These are phyloP conservation scores for Conger conger DNA, from an alignment of 2,113 vertebrate species.

Conservation along the genomic window DNA sequence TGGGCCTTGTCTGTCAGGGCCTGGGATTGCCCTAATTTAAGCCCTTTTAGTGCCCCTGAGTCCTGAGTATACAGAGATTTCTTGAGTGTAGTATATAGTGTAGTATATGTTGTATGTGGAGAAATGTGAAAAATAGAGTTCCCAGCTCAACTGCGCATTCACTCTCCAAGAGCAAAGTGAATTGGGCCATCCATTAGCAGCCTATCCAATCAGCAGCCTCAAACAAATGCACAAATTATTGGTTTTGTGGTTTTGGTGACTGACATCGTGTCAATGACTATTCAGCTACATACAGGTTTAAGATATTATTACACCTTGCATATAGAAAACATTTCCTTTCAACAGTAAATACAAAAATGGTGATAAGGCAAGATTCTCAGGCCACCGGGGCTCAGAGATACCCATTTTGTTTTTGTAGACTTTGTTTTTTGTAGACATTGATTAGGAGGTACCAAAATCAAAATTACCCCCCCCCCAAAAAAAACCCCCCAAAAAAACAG, in stretches of 20 bases:
- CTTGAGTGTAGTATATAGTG: too few species aligned
- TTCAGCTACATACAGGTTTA: slow-evolving; percentile 31
- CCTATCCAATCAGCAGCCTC: neutral
- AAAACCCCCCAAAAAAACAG: slow-evolving; percentile 54
- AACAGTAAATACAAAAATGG: slow-evolving; percentile 85
- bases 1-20: too few species aligned
- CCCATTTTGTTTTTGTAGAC: slow-evolving; percentile 74
- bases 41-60: too few species aligned
- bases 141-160: too few species aligned
- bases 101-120: too few species aligned
- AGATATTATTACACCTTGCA: slow-evolving; percentile 69
- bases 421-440: slow-evolving; percentile 54
- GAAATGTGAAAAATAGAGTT: too few species aligned
- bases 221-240: neutral
- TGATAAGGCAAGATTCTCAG: slow-evolving; percentile 90
- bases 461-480: neutral
- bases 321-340: slow-evolving; percentile 83
- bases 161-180: too few species aligned
- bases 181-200: neutral
- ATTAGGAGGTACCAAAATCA: slow-evolving; percentile 50
- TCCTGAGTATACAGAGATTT: too few species aligned
- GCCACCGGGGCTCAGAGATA: slow-evolving; percentile 51
- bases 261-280: slow-evolving; percentile 26
- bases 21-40: too few species aligned
- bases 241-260: neutral